Evolutionary conservation across 2,888 invertebrate species (phyloP), one percentile per base, ranked within the genome.

Genomic region (Sarcophaga carnaria): DNA sequence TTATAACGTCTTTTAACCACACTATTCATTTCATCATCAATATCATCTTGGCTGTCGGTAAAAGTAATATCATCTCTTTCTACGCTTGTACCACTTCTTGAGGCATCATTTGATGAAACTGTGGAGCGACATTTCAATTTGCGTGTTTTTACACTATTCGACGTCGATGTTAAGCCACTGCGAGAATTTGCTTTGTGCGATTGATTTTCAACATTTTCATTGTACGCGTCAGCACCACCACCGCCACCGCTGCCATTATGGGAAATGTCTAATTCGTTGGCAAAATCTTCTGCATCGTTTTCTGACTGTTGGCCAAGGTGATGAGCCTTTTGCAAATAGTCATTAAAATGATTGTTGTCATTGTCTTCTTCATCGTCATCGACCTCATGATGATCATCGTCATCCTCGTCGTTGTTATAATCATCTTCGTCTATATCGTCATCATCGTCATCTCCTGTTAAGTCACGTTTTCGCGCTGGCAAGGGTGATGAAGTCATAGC

Each of bases 401-500:
- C 92, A 82, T 91, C 90, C 84, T 91, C 91, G 45, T 89, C 90
- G 83, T 89, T 89, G 37, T 89, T 89, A 74, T 90, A 90, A 75
- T 89, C 90, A 80, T 89, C 89, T 66, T 88, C 89, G 22, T 88
- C 88, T 80, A 90, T 90, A 22, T 91, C 91, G 76, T 90, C 91
- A 64, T 90, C 90, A 37, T 90, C 89, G 79, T 85, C 88, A 63
- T 88, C 88, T 14, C 86, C 86, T 3, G 49, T 81, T 4, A 88
- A 62, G 22, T 87, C 88, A 25, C 88, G 88, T 72, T 87, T 79
- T 27, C 90, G 90, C 77, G 91, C 91, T 63, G 95, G 95, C 90
- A 95, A 95, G 90, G 93, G 93, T 5, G 96, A 96, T 76, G 96
- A 96, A 79, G 92, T 92, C 91, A 93, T 88, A 93, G 96, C 96